These are phyloP conservation scores for Paragorgia papillata DNA, from an alignment of 92 coral and sea anemone genomes.

Conservation along the genomic window DNA sequence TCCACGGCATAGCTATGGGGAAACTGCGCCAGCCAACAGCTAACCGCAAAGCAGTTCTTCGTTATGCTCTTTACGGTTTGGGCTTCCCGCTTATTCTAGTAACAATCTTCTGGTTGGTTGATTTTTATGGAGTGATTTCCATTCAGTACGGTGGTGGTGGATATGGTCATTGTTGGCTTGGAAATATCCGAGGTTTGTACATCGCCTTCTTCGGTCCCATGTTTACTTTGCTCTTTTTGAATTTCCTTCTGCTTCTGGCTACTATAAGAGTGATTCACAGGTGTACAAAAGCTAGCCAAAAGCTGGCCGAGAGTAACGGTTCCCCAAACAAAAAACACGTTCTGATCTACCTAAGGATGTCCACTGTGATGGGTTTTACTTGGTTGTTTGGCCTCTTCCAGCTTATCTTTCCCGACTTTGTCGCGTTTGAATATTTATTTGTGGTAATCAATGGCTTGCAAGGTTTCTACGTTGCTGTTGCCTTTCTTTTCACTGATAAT, in stretches of 20 bases:
- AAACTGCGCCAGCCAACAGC: neutral
- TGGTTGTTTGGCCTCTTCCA: slow-evolving; percentile 14
- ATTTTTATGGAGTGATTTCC: neutral
- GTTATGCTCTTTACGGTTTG: neutral
- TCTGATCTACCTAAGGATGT: slow-evolving; percentile 4
- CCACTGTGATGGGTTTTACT: slow-evolving; percentile 20
- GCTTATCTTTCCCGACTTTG: slow-evolving; percentile 4
- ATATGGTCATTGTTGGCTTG: slow-evolving; percentile 1
- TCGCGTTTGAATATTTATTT: slow-evolving; percentile 18
- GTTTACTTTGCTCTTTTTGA: neutral
- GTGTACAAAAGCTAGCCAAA: neutral
- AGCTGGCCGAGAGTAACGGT: neutral
- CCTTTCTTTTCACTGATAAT: slow-evolving; percentile 8
- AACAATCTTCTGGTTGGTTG: neutral
- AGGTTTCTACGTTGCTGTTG: slow-evolving; percentile 16
- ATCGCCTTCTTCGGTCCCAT: neutral
- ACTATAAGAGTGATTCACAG: neutral
- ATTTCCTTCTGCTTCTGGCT: neutral
- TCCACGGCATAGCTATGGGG: slow-evolving; percentile 1
- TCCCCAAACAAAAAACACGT: neutral
- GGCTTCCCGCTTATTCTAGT: neutral
- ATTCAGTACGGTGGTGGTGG: neutral
- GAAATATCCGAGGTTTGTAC: neutral
- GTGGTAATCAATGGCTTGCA: slow-evolving; percentile 9
- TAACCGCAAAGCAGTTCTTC: neutral